These are phyloP conservation scores for Ichneumon xanthorius DNA, from an alignment of 2,888 invertebrate species.

Conservation along the genomic window DNA sequence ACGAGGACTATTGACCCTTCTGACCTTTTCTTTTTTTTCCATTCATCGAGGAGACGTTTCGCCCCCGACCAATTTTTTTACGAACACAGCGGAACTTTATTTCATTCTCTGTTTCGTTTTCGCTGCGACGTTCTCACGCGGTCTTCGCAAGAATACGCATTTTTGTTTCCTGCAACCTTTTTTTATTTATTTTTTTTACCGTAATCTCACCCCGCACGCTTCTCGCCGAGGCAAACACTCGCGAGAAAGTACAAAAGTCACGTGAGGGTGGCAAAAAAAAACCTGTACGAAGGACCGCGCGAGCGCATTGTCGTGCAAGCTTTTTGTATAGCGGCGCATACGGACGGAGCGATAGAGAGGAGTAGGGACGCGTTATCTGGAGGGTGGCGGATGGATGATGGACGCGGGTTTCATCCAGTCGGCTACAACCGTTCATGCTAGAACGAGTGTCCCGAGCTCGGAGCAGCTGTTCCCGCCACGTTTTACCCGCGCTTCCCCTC, in stretches of 20 bases:
- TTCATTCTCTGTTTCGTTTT: neutral
- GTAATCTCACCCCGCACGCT: neutral
- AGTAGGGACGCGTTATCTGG: slow-evolving; percentile 58
- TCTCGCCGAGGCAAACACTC: neutral
- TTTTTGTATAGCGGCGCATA: slow-evolving; percentile 19
- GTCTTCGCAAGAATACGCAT: neutral
- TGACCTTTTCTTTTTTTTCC: slow-evolving; percentile 5
- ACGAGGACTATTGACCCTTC: neutral
- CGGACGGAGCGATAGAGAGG: neutral
- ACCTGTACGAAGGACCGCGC: neutral
- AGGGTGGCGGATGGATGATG: slow-evolving; percentile 73
- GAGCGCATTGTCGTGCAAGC: slow-evolving; percentile 14
- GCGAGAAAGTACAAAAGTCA: slow-evolving; percentile 5
- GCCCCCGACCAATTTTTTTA: neutral
- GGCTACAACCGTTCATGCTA: slow-evolving; percentile 73
- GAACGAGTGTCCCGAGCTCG: slow-evolving; percentile 63
- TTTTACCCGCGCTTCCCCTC: slow-evolving; percentile 55
- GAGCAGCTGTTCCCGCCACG: slow-evolving; percentile 58
- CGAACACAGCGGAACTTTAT: neutral
- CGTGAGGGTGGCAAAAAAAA: neutral
- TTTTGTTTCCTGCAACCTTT: neutral
- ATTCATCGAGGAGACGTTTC: slow-evolving; percentile 1
- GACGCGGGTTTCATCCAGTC: slow-evolving; percentile 74
- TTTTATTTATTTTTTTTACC: neutral
- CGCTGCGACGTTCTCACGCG: neutral